Evolutionary conservation across 2,888 invertebrate genomes (phyloP), one percentile per base, ranked within the genome.

Genomic region (Acrocera orbiculus): DNA sequence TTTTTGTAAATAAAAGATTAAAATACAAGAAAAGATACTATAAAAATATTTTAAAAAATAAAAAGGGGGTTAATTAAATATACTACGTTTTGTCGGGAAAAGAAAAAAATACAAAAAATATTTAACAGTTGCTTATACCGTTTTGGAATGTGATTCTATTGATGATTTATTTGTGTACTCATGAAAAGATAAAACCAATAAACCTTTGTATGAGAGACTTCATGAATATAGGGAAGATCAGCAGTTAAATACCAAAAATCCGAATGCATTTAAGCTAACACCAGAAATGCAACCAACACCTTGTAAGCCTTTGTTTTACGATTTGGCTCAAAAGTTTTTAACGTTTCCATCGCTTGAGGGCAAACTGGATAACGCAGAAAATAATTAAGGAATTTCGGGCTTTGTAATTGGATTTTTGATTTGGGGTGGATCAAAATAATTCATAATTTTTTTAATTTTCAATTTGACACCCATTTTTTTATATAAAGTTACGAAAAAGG

Each of bases 221-320:
- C 82, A 90, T 37, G 81, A 86, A 46, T 95, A 90, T 54, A 69
- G 77, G 28, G 89, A 93, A 50, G 93, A 93, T 52, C 73, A 76
- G 16, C 75, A 77, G 29, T 63, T 89, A 35, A 63, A 81, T 11
- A 76, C 78, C 1, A 79, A 78, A 50, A 79, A 83, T 50, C 86
- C 90, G 0, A 86, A 85, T 49, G 70, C 95, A 39, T 80, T 75
- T 47, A 73, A 76, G 50, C 61, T 93, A 50, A 93, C 95, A 2
- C 90, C 93, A 0, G 71, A 83, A n/a, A 83, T 83, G 80, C 71
- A 76, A 47, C 74, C 83, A 1, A 76, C 87, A 45, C 83, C 95
- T 13, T 90, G 89, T 56, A 95, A 98, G 55, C 96, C 98, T 1
- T 55, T 96, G 37, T 98, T 96, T 69, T 98, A 96, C 54, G 98